These are phyloP conservation scores for Phrynosoma blainvillii DNA, from an alignment of 2,113 vertebrate species.

Conservation along the genomic window DNA sequence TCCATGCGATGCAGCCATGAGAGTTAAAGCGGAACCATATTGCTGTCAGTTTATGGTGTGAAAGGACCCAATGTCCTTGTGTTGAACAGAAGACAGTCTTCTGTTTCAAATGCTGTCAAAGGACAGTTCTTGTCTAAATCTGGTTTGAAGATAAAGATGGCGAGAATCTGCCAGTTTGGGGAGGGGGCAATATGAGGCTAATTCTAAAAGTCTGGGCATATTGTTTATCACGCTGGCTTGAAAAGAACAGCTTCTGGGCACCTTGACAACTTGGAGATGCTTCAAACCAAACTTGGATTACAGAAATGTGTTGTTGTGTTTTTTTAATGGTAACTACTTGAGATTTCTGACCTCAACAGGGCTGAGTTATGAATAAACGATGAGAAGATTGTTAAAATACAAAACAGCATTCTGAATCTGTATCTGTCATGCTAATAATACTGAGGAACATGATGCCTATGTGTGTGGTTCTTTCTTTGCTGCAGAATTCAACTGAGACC, in stretches of 20 bases:
- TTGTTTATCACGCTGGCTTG: slow-evolving; percentile 10
- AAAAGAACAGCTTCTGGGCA: slow-evolving; percentile 17
- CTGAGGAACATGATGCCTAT: neutral
- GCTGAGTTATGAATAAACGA: slow-evolving; percentile 34
- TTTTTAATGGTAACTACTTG: slow-evolving; percentile 6
- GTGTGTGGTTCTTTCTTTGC: neutral
- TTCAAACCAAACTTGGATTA: slow-evolving; percentile 26
- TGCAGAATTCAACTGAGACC: neutral
- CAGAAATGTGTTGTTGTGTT: neutral
- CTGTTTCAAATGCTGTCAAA: neutral
- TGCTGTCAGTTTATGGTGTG: too few species aligned
- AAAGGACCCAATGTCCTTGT: too few species aligned
- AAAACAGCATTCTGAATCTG: neutral
- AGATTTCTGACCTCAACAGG: slow-evolving; percentile 15
- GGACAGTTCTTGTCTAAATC: neutral
- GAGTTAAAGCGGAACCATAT: too few species aligned
- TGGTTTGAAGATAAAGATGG: neutral
- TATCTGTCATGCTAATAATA: neutral
- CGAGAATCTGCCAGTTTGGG: neutral
- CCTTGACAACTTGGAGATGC: neutral
- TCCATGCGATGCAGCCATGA: too few species aligned
- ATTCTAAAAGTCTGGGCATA: neutral
- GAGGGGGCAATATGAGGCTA: neutral
- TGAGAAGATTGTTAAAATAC: slow-evolving; percentile 15
- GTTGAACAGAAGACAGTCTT: neutral